Percentiles rank a stretch among this genome's conserved stretches.
Conservation (phyloP, 2,888 invertebrate species). For the Torymus tubicola region DNA sequence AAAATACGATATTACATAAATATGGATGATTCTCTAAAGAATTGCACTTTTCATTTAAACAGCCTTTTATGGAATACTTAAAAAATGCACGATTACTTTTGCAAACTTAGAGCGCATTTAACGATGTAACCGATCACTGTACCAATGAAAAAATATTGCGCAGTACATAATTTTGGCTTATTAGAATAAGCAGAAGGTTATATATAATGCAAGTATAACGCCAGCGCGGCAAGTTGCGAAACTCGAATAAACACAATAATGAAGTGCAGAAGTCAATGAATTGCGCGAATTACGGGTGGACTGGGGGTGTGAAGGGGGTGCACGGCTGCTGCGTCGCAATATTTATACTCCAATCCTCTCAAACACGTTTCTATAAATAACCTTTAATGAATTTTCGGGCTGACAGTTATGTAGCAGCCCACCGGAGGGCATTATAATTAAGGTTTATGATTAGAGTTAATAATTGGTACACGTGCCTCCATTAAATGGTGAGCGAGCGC, state of each 20-base stretch:
- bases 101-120: too few species aligned
- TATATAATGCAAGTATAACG: conserved; percentile 7
- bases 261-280: conserved; percentile 41
- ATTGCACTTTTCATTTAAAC: too few species aligned
- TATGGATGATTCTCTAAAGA: too few species aligned
- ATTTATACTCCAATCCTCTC: conserved; percentile 54
- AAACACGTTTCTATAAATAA: conserved; percentile 68
- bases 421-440: conserved; percentile 70
- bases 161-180: conserved; percentile 2
- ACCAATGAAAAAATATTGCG: too few species aligned
- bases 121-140: too few species aligned
- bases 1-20: too few species aligned
- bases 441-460: conserved; percentile 74
- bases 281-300: conserved; percentile 11
- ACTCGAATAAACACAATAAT: conserved; percentile 41
- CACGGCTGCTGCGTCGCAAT: conserved; percentile 13
- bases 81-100: too few species aligned
- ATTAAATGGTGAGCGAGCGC: conserved; percentile 60
- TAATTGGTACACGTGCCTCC: conserved; percentile 72
- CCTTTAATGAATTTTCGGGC: conserved; percentile 66
- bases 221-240: conserved; percentile 7
- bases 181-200: conserved; percentile 25
- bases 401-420: conserved; percentile 63
- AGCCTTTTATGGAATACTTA: too few species aligned
- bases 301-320: not conserved